These are phyloP conservation scores for Anhinga rufa DNA, from an alignment of 2,113 vertebrate genomes.

Conservation along the genomic window DNA sequence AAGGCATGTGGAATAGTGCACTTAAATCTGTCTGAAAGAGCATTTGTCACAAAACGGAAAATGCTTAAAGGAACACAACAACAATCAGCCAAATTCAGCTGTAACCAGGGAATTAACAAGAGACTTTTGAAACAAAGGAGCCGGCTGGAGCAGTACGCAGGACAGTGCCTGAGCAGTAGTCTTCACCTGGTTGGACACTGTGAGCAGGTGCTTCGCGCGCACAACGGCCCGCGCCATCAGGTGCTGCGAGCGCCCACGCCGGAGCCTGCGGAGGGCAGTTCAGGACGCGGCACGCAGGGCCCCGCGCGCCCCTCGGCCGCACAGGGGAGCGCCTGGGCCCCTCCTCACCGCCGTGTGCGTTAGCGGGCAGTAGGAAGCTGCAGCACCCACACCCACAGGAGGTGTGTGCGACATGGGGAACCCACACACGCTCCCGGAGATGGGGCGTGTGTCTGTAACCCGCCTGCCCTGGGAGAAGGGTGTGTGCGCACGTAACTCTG, in stretches of 20 bases:
- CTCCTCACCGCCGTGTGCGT: fast-evolving
- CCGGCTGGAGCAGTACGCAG: not conserved
- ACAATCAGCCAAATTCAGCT: not conserved
- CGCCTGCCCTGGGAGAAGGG: not conserved
- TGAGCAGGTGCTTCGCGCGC: fast-evolving
- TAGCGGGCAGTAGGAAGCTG: not conserved
- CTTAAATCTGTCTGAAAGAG: not conserved
- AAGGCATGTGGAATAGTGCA: fast-evolving
- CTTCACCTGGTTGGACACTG: not conserved
- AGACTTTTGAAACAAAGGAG: not conserved
- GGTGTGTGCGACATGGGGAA: not conserved
- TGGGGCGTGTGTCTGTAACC: fast-evolving
- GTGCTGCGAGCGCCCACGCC: fast-evolving
- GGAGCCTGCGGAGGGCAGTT: not conserved
- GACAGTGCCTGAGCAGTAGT: not conserved
- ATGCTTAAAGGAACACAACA: not conserved
- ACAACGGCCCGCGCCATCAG: fast-evolving
- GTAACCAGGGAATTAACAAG: not conserved
- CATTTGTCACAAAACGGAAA: not conserved
- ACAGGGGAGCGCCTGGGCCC: not conserved
- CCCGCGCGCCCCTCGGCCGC: not conserved
- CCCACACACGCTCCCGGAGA: fast-evolving
- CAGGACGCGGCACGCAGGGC: not conserved
- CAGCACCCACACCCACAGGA: not conserved
- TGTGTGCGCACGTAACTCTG: too few species aligned